These are phyloP conservation scores for Homarus americanus DNA, from an alignment of 1,140 invertebrate species.

Conservation along the genomic window DNA sequence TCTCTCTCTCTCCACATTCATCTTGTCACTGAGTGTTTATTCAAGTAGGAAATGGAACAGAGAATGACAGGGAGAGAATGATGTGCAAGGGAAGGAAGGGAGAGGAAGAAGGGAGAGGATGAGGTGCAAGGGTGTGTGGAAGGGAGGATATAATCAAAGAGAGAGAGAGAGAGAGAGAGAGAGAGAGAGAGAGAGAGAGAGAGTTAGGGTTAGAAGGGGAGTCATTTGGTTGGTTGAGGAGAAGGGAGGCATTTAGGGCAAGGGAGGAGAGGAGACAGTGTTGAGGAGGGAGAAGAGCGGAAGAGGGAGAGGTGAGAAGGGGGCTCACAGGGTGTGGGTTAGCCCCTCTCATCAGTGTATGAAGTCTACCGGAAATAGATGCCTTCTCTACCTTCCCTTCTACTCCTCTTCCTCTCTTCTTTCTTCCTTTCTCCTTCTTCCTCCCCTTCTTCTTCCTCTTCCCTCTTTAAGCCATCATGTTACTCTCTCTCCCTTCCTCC, in stretches of 20 bases:
- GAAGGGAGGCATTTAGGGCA: background rate
- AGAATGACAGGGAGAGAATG: background rate
- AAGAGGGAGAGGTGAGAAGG: background rate
- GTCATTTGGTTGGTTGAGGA: background rate
- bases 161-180: background rate
- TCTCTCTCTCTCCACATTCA: too few relatives aligned
- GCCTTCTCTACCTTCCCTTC: too few relatives aligned
- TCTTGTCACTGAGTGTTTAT: background rate
- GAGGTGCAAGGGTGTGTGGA: background rate
- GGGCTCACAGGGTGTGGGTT: too few relatives aligned
- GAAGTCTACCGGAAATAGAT: too few relatives aligned
- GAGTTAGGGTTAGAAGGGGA: background rate
- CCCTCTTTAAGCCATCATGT: too few relatives aligned
- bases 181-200: background rate
- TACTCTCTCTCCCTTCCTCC: too few relatives aligned
- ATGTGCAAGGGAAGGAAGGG: background rate
- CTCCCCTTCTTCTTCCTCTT: too few relatives aligned
- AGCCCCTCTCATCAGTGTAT: too few relatives aligned
- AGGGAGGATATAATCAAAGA: background rate
- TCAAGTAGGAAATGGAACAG: background rate
- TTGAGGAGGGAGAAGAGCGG: background rate
- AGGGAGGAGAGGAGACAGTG: background rate
- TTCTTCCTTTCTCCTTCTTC: too few relatives aligned
- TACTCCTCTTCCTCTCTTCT: too few relatives aligned
- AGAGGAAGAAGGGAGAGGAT: background rate